phyloP scores from a whole-genome alignment of 2,113 vertebrate species.

The Melanostigma gelatinosum region DNA sequence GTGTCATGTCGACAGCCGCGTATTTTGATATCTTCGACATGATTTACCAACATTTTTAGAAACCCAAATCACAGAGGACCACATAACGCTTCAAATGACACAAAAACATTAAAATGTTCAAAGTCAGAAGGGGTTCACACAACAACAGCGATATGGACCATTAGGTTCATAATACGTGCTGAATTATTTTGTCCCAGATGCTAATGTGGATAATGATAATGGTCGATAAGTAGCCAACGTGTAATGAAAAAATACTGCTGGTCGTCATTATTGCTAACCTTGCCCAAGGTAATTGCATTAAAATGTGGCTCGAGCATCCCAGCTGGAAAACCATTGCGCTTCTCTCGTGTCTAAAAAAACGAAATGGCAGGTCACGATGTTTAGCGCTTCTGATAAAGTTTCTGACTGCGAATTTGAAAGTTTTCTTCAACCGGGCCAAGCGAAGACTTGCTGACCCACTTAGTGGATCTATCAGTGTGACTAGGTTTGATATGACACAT shows the following conservation, averaged over 20 bases:
- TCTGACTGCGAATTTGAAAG: background rate
- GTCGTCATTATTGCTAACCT: constrained; percentile 51
- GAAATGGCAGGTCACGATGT: background rate
- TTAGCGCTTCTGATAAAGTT: constrained; percentile 10
- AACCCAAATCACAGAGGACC: constrained; percentile 1
- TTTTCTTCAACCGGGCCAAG: constrained; percentile 23
- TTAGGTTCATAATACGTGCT: constrained; percentile 27
- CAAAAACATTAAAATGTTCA: constrained; percentile 16
- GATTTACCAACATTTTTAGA: constrained; percentile 14
- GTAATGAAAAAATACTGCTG: constrained; percentile 44
- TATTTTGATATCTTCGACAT: background rate
- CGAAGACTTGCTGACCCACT: constrained; percentile 51
- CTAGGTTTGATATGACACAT: constrained; percentile 59
- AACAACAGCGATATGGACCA: constrained; percentile 6
- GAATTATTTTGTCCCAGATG: constrained; percentile 37
- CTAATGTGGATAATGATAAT: constrained; percentile 55
- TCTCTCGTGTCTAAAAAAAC: constrained; percentile 18
- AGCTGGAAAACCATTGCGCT: constrained; percentile 35
- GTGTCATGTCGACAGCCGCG: background rate
- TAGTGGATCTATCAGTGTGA: constrained; percentile 59
- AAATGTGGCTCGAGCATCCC: constrained; percentile 22
- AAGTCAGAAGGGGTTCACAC: constrained; percentile 28
- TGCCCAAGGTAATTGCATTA: constrained; percentile 54
- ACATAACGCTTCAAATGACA: background rate
- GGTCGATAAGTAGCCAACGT: constrained; percentile 33